Evolutionary conservation across 2,797 vertebrate genomes (phyloP).

Genomic region (Channallabes apus): DNA sequence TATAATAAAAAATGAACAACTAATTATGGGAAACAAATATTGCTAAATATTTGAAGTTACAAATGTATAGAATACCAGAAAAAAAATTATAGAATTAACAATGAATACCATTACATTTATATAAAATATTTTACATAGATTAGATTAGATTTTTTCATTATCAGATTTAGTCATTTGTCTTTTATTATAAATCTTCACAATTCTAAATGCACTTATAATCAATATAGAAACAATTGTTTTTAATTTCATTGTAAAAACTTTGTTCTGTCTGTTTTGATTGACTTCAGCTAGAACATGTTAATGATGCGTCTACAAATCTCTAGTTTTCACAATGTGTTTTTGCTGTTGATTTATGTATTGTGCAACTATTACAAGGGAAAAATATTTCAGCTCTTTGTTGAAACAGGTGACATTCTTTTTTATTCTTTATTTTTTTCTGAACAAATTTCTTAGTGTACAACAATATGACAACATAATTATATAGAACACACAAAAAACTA

Average conservation of each 20-base stretch:
- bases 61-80: not conserved
- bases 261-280: not conserved
- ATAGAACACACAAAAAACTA: not conserved
- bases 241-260: not conserved
- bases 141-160: not conserved
- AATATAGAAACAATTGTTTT: not conserved
- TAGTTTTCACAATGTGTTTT: not conserved
- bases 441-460: not conserved
- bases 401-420: slow-evolving; percentile 28
- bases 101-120: slow-evolving; percentile 41
- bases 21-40: not conserved
- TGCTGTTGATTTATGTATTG: slow-evolving; percentile 12
- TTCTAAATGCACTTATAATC: not conserved
- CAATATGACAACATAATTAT: not conserved
- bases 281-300: not conserved
- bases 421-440: not conserved
- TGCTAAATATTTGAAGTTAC: not conserved
- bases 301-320: not conserved
- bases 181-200: not conserved
- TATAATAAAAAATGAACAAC: not conserved
- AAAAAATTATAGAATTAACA: slow-evolving; percentile 18
- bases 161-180: not conserved
- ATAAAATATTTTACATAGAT: not conserved
- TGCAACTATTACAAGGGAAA: slow-evolving; percentile 31
- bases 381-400: slow-evolving; percentile 13